Conservation (phyloP, 2,113 vertebrate species). For the Macaca nemestrina region DNA sequence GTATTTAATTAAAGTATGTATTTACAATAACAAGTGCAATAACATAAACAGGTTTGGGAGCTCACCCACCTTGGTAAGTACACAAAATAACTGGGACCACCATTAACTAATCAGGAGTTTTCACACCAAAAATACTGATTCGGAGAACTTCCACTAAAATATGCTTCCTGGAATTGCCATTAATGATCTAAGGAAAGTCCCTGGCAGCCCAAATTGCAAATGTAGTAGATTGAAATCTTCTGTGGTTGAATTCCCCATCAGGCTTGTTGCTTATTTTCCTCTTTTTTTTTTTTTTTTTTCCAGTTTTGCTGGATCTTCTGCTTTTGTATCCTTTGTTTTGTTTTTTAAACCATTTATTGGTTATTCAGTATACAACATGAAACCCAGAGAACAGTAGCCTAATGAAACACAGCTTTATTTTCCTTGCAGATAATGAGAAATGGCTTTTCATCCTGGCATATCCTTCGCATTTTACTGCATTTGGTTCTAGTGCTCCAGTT, state of each 20-base stretch:
- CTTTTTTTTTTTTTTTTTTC: background rate
- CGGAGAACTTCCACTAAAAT: slow-evolving; percentile 4
- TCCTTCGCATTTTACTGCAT: background rate
- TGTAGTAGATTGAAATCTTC: background rate
- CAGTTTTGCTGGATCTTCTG: background rate
- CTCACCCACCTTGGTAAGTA: background rate
- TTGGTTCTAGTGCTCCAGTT: background rate
- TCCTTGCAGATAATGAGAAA: background rate
- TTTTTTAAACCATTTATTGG: background rate
- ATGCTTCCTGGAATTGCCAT: background rate
- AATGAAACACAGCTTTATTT: background rate
- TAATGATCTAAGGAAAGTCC: background rate
- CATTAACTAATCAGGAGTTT: background rate
- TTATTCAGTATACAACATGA: background rate
- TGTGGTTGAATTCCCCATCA: background rate
- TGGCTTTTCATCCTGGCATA: background rate
- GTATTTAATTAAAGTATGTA: background rate
- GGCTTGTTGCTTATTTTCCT: background rate
- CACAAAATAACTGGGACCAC: background rate
- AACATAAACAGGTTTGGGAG: background rate
- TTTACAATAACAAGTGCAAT: background rate
- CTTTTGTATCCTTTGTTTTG: background rate
- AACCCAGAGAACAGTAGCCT: background rate
- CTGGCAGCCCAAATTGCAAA: background rate
- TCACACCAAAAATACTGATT: background rate